These are phyloP conservation scores for Melipona bicolor DNA, from an alignment of 2,888 invertebrate species.

Conservation along the genomic window DNA sequence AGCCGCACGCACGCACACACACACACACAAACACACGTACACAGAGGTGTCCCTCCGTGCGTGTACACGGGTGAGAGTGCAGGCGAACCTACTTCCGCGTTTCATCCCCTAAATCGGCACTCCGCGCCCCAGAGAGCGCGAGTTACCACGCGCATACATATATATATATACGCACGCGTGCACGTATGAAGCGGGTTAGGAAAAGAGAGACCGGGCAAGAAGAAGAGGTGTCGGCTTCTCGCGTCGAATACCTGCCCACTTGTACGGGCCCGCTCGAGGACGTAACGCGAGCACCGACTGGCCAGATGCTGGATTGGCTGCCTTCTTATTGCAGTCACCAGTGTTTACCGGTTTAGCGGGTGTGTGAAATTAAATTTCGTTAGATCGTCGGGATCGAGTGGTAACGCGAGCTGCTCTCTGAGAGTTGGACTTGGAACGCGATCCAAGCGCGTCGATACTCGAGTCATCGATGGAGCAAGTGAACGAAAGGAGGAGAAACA, in stretches of 20 bases:
- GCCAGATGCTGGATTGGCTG: conserved; percentile 25
- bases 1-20: background rate
- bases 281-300: conserved; percentile 30
- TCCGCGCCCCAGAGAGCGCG: conserved; percentile 20
- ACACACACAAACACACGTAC: conserved; percentile 15
- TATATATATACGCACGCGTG: no score
- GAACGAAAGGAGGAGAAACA: no score
- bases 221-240: conserved; percentile 43
- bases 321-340: background rate
- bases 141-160: background rate
- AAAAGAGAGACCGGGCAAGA: conserved; percentile 19
- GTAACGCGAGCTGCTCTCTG: no score
- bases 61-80: background rate
- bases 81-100: conserved; percentile 66
- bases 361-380: background rate
- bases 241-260: conserved; percentile 51
- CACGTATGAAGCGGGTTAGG: background rate
- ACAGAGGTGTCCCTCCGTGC: background rate
- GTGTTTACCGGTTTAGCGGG: no score
- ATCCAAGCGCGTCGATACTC: no score
- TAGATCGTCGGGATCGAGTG: background rate
- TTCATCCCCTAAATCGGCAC: conserved; percentile 79
- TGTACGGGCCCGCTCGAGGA: conserved; percentile 16
- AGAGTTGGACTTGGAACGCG: background rate
- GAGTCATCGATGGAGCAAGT: no score